Conservation (phyloP, 2,888 invertebrate species). For the Drosophila vallismaia region DNA sequence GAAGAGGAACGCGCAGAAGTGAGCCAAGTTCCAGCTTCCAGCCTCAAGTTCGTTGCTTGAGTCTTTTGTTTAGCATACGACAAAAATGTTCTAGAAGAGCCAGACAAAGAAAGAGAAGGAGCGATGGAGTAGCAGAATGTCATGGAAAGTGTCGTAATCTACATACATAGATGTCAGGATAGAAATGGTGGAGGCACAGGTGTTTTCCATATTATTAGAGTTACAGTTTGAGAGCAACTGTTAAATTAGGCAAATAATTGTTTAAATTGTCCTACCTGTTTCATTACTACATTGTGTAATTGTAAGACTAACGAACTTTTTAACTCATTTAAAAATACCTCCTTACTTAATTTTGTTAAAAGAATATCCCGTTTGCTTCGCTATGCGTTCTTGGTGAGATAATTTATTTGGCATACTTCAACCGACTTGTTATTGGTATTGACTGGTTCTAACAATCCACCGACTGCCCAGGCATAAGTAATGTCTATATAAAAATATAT, state of each 20-base stretch:
- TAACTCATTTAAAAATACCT: neutral
- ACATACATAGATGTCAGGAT: conserved; percentile 12
- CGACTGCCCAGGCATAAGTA: conserved; percentile 38
- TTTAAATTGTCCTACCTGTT: neutral
- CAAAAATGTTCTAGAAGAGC: conserved; percentile 44
- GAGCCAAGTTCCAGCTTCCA: conserved; percentile 30
- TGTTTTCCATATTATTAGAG: conserved; percentile 6
- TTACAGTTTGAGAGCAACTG: neutral
- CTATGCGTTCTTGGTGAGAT: conserved; percentile 19
- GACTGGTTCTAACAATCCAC: conserved; percentile 32
- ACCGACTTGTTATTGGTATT: conserved; percentile 43
- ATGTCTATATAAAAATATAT: conserved; percentile 45
- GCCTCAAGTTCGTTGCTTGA: conserved; percentile 58
- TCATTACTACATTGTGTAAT: neutral
- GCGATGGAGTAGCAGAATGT: conserved; percentile 1
- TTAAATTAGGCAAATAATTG: conserved; percentile 1
- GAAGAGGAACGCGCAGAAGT: conserved; percentile 24
- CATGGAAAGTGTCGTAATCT: conserved; percentile 25
- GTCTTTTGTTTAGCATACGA: conserved; percentile 73
- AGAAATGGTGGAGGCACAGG: neutral
- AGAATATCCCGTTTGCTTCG: neutral
- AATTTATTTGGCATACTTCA: conserved; percentile 36
- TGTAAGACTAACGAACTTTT: neutral
- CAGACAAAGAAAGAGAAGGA: neutral
- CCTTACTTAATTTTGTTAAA: neutral